Evolutionary conservation across 2,888 invertebrate species (phyloP).

Genomic region (Kuschelorhynchus macadamiae): DNA sequence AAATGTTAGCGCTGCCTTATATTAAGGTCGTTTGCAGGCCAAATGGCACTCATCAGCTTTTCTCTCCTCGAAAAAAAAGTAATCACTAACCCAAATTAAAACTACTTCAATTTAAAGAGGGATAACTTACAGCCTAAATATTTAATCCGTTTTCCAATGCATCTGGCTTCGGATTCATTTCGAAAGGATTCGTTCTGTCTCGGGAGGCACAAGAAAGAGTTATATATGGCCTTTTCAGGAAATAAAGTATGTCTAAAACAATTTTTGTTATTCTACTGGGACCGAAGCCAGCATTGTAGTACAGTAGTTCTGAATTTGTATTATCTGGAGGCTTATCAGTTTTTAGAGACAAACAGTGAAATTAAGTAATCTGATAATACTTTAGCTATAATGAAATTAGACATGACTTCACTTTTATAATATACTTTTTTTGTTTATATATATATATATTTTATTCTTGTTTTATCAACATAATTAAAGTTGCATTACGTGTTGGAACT

Average conservation of each 20-base stretch:
- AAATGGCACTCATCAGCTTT: no score
- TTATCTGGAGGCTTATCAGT: background rate
- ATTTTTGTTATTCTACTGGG: conserved; percentile 46
- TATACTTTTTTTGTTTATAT: no score
- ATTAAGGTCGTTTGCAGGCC: no score
- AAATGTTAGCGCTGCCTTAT: no score
- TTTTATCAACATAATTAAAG: no score
- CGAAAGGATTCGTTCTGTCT: conserved; percentile 43
- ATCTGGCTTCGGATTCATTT: conserved; percentile 45
- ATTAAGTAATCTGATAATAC: no score
- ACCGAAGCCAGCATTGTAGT: conserved; percentile 18
- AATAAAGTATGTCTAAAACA: conserved; percentile 48
- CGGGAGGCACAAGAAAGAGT: conserved; percentile 39
- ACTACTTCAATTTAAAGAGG: conserved; percentile 10
- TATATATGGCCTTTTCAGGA: conserved; percentile 41
- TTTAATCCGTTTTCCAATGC: conserved; percentile 43
- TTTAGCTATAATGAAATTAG: no score
- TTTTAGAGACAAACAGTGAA: no score
- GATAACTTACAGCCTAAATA: conserved; percentile 36
- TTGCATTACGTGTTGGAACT: no score
- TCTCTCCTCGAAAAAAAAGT: no score
- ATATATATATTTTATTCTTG: no score
- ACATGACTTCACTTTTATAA: no score
- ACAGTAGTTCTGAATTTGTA: conserved; percentile 13
- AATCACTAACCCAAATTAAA: conserved; percentile 13